Evolutionary conservation across 2,113 vertebrate genomes (phyloP).

Genomic region (Crypturellus undulatus): DNA sequence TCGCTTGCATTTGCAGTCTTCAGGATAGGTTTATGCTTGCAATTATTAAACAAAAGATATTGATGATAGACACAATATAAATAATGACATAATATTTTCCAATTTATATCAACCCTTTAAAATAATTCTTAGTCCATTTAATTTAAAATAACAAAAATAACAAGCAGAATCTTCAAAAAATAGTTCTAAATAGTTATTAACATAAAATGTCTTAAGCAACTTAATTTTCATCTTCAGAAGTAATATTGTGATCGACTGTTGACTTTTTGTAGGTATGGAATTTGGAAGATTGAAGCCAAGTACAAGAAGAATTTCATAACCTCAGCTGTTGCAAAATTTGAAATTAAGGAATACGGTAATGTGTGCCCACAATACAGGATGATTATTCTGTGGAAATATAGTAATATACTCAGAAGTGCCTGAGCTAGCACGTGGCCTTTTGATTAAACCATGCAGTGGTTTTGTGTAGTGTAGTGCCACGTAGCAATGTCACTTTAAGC

Average conservation of each 20-base stretch:
- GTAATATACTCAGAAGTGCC: not conserved
- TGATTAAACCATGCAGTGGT: not conserved
- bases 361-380: not conserved
- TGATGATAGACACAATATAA: not conserved
- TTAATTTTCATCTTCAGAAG: not conserved
- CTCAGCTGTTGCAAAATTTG: slow-evolving; percentile 81
- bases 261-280: slow-evolving; percentile 81
- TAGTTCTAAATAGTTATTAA: not conserved
- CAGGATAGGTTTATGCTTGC: not conserved
- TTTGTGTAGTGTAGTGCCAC: not conserved
- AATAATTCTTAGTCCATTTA: not conserved
- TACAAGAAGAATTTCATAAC: slow-evolving; percentile 87
- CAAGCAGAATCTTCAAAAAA: not conserved
- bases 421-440: not conserved
- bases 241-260: not conserved
- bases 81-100: not conserved
- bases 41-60: not conserved
- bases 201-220: not conserved
- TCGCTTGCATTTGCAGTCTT: not conserved
- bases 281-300: slow-evolving; percentile 89
- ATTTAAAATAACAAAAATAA: not conserved
- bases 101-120: not conserved
- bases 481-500: not conserved
- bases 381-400: not conserved
- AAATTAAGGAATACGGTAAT: slow-evolving; percentile 94